A percentile compares a stretch with the other conserved stretches of the same genome.
Conservation (phyloP, 2,797 vertebrate species). For the Scleropages formosus region DNA sequence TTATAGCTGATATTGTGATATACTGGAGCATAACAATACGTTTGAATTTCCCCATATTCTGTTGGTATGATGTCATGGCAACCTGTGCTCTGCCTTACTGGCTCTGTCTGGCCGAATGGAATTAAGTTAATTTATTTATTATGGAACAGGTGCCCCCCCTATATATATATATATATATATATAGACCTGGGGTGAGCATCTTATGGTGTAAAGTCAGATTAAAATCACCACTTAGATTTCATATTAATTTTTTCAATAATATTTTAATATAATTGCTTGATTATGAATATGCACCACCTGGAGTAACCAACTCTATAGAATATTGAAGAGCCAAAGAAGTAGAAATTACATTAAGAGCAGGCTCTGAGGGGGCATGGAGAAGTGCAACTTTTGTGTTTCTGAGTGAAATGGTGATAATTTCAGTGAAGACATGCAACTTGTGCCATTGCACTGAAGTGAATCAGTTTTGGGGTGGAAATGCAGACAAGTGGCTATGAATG, state of each 20-base stretch:
- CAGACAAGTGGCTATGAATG: too few species aligned
- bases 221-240: conserved; percentile 11
- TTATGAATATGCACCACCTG: background rate
- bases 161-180: background rate
- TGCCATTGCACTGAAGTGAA: too few species aligned
- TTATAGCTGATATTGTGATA: background rate
- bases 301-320: too few species aligned
- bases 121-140: conserved; percentile 27
- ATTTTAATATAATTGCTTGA: background rate
- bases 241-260: background rate
- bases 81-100: conserved; percentile 10
- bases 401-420: too few species aligned
- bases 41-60: conserved; percentile 14
- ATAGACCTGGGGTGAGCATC: background rate
- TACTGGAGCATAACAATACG: background rate
- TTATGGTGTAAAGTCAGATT: conserved; percentile 24
- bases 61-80: conserved; percentile 24
- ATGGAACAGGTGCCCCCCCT: conserved; percentile 14
- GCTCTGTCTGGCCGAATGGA: conserved; percentile 24
- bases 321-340: too few species aligned
- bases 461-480: too few species aligned
- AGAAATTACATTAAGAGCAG: too few species aligned
- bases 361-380: too few species aligned
- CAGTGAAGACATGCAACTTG: too few species aligned
- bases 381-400: too few species aligned